phyloP scores from a whole-genome alignment of 1,140 invertebrate species.

The Anoplophora glabripennis region DNA sequence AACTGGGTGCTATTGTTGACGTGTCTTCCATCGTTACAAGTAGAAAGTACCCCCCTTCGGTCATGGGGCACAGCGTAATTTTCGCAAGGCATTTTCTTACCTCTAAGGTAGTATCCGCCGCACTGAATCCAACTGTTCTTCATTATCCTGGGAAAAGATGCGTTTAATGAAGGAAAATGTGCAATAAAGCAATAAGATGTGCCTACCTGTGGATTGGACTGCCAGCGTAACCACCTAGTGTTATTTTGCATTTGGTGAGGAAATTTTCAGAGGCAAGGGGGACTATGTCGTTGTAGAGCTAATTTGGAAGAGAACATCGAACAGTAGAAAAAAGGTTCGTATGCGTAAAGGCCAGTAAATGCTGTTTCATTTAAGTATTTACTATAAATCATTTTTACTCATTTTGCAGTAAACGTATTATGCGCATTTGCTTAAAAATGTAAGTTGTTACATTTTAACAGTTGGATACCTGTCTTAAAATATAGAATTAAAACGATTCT shows the following conservation, averaged over 20 bases:
- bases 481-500: too few relatives aligned
- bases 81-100: constrained; percentile 50
- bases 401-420: too few relatives aligned
- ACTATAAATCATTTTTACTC: too few relatives aligned
- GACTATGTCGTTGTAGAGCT: constrained; percentile 54
- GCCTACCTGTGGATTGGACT: constrained; percentile 49
- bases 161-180: background rate
- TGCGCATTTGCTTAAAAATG: too few relatives aligned
- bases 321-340: too few relatives aligned
- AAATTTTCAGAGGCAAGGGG: constrained; percentile 54
- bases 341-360: too few relatives aligned
- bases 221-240: constrained; percentile 49
- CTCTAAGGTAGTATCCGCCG: constrained; percentile 50
- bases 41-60: constrained; percentile 53
- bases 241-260: constrained; percentile 48
- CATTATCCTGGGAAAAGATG: constrained; percentile 47
- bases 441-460: too few relatives aligned
- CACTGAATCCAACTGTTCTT: constrained; percentile 55
- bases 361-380: too few relatives aligned
- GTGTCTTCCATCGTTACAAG: constrained; percentile 54
- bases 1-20: constrained; percentile 73
- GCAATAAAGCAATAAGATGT: too few relatives aligned
- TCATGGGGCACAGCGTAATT: constrained; percentile 57
- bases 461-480: too few relatives aligned
- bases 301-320: constrained; percentile 21